A percentile compares a stretch with the other conserved stretches of the same genome.
Evolutionary conservation across 2,888 invertebrate genomes (phyloP).

Genomic region (Empis stercorea): DNA sequence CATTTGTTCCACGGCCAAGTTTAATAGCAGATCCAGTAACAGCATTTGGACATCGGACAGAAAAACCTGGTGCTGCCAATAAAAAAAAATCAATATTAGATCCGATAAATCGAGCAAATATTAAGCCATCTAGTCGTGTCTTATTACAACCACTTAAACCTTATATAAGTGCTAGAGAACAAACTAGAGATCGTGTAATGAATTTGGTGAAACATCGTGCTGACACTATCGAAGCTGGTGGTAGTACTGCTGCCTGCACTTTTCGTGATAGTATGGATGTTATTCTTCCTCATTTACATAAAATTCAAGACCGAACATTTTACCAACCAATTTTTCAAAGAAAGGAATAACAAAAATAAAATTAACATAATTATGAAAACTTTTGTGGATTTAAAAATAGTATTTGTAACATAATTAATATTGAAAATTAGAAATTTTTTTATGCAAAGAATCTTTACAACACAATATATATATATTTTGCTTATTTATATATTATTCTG

Average conservation of each 20-base stretch:
- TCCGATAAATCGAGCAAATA: constrained; percentile 46
- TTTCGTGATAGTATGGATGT: constrained; percentile 52
- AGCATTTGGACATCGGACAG: constrained; percentile 55
- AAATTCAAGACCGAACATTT: background rate
- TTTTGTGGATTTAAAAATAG: too few species aligned
- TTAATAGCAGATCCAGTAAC: constrained; percentile 74
- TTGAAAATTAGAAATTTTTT: too few species aligned
- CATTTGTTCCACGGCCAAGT: constrained; percentile 73
- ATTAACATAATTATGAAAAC: too few species aligned
- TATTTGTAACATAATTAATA: too few species aligned
- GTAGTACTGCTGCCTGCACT: constrained; percentile 43
- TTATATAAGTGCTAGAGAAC: constrained; percentile 54
- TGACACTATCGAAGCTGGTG: constrained; percentile 43
- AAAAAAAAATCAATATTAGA: constrained; percentile 33
- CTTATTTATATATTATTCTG: background rate
- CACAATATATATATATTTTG: background rate
- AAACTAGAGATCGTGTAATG: constrained; percentile 50
- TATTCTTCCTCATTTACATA: constrained; percentile 48
- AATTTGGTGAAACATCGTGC: constrained; percentile 45
- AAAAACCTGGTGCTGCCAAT: background rate
- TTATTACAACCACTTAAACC: constrained; percentile 49
- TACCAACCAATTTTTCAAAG: too few species aligned
- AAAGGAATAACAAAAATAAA: too few species aligned
- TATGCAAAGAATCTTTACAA: too few species aligned
- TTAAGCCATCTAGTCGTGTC: constrained; percentile 46